These are phyloP conservation scores for Apantesis nais DNA, from an alignment of 2,888 invertebrate species.

Conservation along the genomic window DNA sequence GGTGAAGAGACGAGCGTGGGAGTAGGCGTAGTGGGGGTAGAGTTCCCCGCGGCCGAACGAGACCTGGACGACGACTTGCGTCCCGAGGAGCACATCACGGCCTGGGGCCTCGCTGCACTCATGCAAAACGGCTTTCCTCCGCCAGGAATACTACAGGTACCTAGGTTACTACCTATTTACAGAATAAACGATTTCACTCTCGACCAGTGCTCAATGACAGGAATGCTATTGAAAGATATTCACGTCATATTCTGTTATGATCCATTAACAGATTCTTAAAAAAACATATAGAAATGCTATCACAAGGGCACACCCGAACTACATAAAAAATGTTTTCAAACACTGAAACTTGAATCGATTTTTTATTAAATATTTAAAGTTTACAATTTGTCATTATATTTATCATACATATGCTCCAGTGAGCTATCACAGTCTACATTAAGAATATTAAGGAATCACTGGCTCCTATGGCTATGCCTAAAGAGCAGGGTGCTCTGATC, in stretches of 20 bases:
- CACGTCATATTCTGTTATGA: neutral
- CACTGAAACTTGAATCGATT: too few species aligned
- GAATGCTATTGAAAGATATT: neutral
- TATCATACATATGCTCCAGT: neutral
- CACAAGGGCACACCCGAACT: neutral
- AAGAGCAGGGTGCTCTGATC: too few species aligned
- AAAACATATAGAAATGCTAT: neutral
- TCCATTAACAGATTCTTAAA: neutral
- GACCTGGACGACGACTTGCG: conserved; percentile 86
- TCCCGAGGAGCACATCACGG: conserved; percentile 90
- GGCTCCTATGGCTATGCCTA: too few species aligned
- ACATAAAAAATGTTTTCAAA: neutral
- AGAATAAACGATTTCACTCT: neutral
- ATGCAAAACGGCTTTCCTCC: conserved; percentile 91
- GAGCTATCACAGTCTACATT: too few species aligned
- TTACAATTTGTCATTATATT: neutral
- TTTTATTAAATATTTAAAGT: neutral
- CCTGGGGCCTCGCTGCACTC: conserved; percentile 90
- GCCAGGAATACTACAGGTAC: conserved; percentile 85
- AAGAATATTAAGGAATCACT: too few species aligned
- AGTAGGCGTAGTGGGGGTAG: conserved; percentile 73
- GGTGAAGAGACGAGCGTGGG: conserved; percentile 89
- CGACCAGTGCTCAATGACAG: neutral
- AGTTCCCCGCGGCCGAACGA: conserved; percentile 79
- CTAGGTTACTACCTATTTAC: neutral